These are phyloP conservation scores for Alexandromys fortis DNA, from an alignment of 2,113 vertebrate genomes.

Conservation along the genomic window DNA sequence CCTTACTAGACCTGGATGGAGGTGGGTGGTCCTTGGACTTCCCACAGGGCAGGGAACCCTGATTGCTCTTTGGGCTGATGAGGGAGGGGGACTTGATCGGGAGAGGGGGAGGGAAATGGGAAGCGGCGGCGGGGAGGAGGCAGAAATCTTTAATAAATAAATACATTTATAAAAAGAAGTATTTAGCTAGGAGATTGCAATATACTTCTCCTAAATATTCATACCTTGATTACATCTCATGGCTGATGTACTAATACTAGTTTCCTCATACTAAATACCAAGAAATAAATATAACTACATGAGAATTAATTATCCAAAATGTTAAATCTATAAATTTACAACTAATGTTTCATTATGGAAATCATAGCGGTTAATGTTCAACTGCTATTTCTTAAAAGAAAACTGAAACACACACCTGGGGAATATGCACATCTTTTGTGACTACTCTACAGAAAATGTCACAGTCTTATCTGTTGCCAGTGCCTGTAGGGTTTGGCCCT, in stretches of 20 bases:
- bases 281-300: background rate
- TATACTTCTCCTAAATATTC: background rate
- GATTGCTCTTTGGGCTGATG: too few relatives aligned
- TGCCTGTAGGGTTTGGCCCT: background rate
- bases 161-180: background rate
- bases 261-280: background rate
- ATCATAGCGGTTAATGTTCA: background rate
- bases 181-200: background rate
- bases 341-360: background rate
- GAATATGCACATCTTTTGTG: background rate
- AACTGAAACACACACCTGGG: background rate
- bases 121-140: too few relatives aligned
- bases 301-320: background rate
- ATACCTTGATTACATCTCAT: background rate
- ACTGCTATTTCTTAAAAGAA: background rate
- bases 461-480: background rate
- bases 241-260: background rate
- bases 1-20: too few relatives aligned
- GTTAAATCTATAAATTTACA: background rate
- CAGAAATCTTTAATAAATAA: too few relatives aligned
- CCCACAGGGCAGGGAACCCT: too few relatives aligned
- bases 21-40: too few relatives aligned
- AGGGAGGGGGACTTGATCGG: too few relatives aligned
- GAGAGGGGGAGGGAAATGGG: too few relatives aligned
- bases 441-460: background rate